Conservation (phyloP, 2,888 invertebrate species). For the Meliscaeva auricollis region DNA sequence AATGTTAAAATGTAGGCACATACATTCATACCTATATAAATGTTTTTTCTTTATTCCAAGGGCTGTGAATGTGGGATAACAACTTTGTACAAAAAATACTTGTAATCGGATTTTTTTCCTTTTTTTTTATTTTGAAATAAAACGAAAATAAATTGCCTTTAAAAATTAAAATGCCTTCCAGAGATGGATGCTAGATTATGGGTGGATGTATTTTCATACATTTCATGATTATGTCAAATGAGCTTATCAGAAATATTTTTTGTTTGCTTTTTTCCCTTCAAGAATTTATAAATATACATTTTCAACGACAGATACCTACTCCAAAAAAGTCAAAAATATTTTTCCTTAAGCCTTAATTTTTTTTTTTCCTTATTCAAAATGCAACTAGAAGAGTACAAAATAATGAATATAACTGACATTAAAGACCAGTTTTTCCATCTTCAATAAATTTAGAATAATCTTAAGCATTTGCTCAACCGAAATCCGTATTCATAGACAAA, state of each 20-base stretch:
- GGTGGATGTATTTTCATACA: constrained; percentile 26
- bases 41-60: background rate
- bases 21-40: background rate
- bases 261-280: background rate
- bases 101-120: constrained; percentile 68
- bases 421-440: no score
- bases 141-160: constrained; percentile 54
- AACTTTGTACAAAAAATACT: constrained; percentile 60
- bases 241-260: constrained; percentile 44
- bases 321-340: no score
- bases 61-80: constrained; percentile 34
- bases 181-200: constrained; percentile 35
- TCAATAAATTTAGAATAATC: no score
- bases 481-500: no score
- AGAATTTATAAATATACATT: no score
- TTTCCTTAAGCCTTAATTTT: no score
- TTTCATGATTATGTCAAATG: constrained; percentile 44
- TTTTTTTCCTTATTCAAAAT: no score
- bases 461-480: no score
- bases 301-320: no score
- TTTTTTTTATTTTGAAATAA: constrained; percentile 15
- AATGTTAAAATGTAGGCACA: constrained; percentile 18
- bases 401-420: no score
- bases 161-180: constrained; percentile 68
- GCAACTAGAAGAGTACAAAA: no score